phyloP scores from a whole-genome alignment of 2,797 vertebrate species.

The Mus caroli region DNA sequence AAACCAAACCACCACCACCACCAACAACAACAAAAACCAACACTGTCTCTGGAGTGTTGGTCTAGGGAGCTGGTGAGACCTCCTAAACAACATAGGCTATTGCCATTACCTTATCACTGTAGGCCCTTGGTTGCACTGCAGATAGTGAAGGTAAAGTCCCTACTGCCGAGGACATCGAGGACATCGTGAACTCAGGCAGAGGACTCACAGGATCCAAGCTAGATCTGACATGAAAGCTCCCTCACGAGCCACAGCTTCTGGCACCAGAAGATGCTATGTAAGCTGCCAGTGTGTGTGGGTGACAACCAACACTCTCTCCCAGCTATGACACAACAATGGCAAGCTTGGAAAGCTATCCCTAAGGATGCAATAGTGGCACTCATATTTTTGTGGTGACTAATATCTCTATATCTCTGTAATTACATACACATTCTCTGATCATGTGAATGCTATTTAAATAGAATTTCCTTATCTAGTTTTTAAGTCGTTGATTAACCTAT shows the following conservation, averaged over 20 bases:
- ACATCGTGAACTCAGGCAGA: too few relatives aligned
- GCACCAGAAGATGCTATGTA: neutral
- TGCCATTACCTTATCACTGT: neutral
- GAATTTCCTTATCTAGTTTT: neutral
- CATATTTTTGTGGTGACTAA: neutral
- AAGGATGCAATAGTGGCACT: neutral
- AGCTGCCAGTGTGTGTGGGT: neutral
- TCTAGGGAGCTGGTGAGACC: neutral
- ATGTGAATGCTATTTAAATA: neutral
- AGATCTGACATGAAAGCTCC: neutral
- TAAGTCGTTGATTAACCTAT: neutral
- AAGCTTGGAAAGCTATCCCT: neutral
- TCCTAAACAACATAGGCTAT: neutral
- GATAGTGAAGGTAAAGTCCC: neutral
- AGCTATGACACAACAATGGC: neutral
- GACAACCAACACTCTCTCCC: neutral
- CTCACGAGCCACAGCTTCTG: neutral
- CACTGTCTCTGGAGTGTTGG: neutral
- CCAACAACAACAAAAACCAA: too few relatives aligned
- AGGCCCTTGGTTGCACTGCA: neutral
- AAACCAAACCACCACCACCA: neutral
- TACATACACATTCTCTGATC: neutral
- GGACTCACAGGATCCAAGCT: neutral
- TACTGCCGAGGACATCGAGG: neutral
- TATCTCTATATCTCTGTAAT: neutral